A percentile compares a stretch with the other conserved stretches of the same genome.
Evolutionary conservation across 2,113 vertebrate species (phyloP).

Genomic region (Rhinolophus ferrumequinum): DNA sequence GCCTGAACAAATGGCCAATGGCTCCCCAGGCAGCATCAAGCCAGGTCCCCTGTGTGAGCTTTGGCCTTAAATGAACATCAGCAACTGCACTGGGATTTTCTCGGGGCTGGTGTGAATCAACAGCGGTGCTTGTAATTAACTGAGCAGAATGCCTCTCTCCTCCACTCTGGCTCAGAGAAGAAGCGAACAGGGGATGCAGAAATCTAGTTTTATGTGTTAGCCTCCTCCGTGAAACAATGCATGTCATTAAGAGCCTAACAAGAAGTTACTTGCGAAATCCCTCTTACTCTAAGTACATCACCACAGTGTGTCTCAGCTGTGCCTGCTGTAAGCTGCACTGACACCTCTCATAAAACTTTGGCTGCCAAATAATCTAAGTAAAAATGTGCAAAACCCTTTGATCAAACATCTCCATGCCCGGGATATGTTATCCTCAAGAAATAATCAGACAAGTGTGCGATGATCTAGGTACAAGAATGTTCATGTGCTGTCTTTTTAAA

Average conservation of each 20-base stretch:
- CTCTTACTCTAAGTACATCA: neutral
- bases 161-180: neutral
- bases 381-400: neutral
- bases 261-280: neutral
- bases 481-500: neutral
- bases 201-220: neutral
- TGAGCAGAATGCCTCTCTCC: neutral
- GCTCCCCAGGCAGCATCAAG: neutral
- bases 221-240: neutral
- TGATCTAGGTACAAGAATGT: neutral
- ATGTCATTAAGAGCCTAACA: neutral
- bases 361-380: neutral
- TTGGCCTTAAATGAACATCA: neutral
- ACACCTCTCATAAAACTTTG: neutral
- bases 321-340: neutral
- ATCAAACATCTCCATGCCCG: neutral
- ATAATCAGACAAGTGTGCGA: neutral
- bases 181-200: neutral
- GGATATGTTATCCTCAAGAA: neutral
- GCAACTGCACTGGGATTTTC: neutral
- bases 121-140: neutral
- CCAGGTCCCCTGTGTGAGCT: neutral
- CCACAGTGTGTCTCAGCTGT: neutral
- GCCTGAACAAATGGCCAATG: constrained; percentile 22
- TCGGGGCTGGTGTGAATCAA: neutral